Base-by-base conservation (phyloP, 2,797 vertebrate species). In the Champsocephalus esox region DNA sequence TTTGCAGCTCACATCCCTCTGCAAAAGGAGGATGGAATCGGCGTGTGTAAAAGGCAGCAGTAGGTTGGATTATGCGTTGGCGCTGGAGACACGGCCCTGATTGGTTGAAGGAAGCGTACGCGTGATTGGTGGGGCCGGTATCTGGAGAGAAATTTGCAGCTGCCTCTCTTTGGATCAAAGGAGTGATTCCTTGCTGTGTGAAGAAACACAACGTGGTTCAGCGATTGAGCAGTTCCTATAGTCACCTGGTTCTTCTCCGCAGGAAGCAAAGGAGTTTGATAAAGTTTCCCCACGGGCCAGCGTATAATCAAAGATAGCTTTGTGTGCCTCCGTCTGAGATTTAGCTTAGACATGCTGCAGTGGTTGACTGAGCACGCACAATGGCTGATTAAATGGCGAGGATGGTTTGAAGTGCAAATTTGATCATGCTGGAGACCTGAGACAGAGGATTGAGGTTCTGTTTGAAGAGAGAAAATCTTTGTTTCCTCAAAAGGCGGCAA, bases 341-440 rank as follows among this genome's bases (percentile, higher is more conserved):
- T 82, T 92, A 84, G 92, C 90, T 86, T 59, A 91, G 87, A 95
- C 94, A 92, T 87, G 90, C 84, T 78, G 81, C 92, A 92, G 92
- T 88, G 93, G 92, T 93, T 94, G 94, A 94, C 73, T 88, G 91
- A 94, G 88, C 71, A 48, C 85, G 87, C 94, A 96, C 93, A 96
- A 94, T 94, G 90, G 91, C 91, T 96, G 94, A 95, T 96, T 96
- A 97, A 93, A 88, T 90, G 89, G 81, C 82, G 86, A 94, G 83
- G 88, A 89, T 89, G 93, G 95, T 96, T 92, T 96, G 95, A 95
- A 96, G 95, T 97, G 95, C 94, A 96, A 95, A 96, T 96, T 89
- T 94, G 92, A 94, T 94, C 90, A 75, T 85, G 90, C 89, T 94
- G 95, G 94, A 95, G 95, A 96, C 92, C 93, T 93, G 80, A 92